Base-by-base conservation (phyloP, 2,888 invertebrate species). In the Emesis russula region DNA sequence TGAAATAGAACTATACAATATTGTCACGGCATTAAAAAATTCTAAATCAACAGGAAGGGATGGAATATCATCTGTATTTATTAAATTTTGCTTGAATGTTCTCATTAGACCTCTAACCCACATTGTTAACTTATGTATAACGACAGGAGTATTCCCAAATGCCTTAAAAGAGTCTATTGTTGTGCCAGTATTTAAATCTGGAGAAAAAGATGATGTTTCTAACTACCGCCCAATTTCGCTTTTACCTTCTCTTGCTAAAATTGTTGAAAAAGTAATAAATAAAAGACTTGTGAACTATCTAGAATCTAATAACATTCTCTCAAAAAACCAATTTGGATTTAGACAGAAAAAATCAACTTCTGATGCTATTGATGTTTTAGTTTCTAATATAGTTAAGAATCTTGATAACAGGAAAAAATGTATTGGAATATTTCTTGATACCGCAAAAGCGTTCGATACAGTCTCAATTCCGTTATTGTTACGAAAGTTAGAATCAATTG, bases 401-500 rank as follows among this genome's bases (percentile, higher is more conserved):
- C 44, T 74, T 1, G 73, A 74, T 11, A 15, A 18, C 4, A 44
- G 38, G n/a, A 44, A 44, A 18, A 41, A 15, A 15, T 44, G 44
- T 11, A 74, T 74, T 2, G 73, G 73, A 4, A 44, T 74, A 38
- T 74, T 74, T 31, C 44, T 74, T 1, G 73, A 74, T 9, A 38
- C 25, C 1, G 73, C 73, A 1, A 58, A 76, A 58, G 48, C 58
- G 6, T 76, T 76, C 3, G 73, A 74, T n/a, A 74, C 73, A 41
- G 44, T 74, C 1, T 74, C 73, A 6, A 44, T 74, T 2, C 44
- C 73, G 2, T 44, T 74, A 25, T 44, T 74, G 31, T 36, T 74
- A 3, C 73, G 73, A 18, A 74, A 74, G 15, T 18, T 74, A 1
- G 73, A 74, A 41, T 38, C 41, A 18, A 44, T 74, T 9, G 44